These are phyloP conservation scores for Nymphalis c-album DNA, from an alignment of 2,888 invertebrate species.

Conservation along the genomic window DNA sequence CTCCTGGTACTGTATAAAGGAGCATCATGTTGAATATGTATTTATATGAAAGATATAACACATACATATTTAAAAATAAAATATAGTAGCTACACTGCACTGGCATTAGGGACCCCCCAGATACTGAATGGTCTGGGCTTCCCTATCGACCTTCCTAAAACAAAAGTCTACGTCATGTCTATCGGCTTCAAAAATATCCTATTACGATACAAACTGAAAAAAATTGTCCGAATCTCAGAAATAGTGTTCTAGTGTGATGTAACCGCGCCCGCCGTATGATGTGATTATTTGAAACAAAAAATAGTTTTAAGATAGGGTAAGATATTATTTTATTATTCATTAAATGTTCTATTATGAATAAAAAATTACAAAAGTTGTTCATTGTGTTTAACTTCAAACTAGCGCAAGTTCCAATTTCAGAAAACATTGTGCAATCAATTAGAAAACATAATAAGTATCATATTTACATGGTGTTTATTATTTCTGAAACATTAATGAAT, in stretches of 20 bases:
- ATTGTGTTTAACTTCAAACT: neutral
- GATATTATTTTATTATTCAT: constrained; percentile 69
- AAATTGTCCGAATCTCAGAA: constrained; percentile 25
- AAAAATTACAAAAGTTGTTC: constrained; percentile 53
- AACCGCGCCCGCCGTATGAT: constrained; percentile 63
- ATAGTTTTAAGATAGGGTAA: constrained; percentile 60
- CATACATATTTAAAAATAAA: too few species aligned
- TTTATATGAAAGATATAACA: too few species aligned
- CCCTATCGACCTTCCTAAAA: neutral
- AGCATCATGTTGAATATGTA: too few species aligned
- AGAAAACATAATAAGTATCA: neutral
- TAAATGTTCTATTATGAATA: constrained; percentile 68
- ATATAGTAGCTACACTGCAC: too few species aligned
- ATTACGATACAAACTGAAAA: neutral
- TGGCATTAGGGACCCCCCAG: too few species aligned
- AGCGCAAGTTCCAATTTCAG: neutral
- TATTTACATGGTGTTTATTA: neutral
- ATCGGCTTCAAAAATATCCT: neutral
- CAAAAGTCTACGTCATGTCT: neutral
- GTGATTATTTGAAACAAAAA: constrained; percentile 70
- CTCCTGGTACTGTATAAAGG: too few species aligned
- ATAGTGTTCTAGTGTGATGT: constrained; percentile 31
- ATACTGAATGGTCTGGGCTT: too few species aligned
- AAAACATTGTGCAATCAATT: neutral
- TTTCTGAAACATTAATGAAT: neutral